phyloP scores from a whole-genome alignment of 92 coral and sea anemone species.

The Epizoanthus scotinus region DNA sequence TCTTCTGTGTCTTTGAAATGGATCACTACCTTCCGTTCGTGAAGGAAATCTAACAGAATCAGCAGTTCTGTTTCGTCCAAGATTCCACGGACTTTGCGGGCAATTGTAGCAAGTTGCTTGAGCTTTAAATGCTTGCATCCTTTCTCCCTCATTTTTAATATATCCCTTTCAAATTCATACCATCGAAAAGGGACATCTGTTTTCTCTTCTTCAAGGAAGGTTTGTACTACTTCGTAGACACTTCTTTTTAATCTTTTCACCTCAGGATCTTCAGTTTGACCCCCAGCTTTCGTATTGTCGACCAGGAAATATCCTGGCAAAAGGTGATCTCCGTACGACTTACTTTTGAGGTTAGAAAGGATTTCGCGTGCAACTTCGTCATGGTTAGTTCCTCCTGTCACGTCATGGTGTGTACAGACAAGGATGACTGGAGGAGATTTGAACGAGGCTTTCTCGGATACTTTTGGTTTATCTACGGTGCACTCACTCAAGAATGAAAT shows the following conservation, averaged over 20 bases:
- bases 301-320: slow-evolving; percentile 39
- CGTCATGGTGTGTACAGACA: slow-evolving; percentile 67
- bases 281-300: slow-evolving; percentile 58
- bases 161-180: neutral
- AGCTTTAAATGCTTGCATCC: neutral
- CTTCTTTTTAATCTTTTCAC: slow-evolving; percentile 25
- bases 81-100: neutral
- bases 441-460: neutral
- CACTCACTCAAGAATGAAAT: slow-evolving; percentile 27
- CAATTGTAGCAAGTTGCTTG: neutral
- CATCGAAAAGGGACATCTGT: slow-evolving; percentile 8
- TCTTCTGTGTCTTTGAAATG: neutral
- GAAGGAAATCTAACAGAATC: neutral
- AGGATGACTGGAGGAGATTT: slow-evolving; percentile 42
- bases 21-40: neutral
- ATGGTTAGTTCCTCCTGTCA: slow-evolving; percentile 5
- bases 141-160: neutral
- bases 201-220: slow-evolving; percentile 15
- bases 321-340: slow-evolving; percentile 34
- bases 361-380: slow-evolving; percentile 25
- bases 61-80: neutral
- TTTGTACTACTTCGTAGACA: slow-evolving; percentile 23
- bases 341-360: neutral
- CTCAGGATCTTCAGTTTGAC: slow-evolving; percentile 31
- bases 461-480: neutral